A percentile compares a stretch with the other conserved stretches of the same genome.
Evolutionary conservation across 2,113 vertebrate species (phyloP).

Genomic region (Pardalotus punctatus): DNA sequence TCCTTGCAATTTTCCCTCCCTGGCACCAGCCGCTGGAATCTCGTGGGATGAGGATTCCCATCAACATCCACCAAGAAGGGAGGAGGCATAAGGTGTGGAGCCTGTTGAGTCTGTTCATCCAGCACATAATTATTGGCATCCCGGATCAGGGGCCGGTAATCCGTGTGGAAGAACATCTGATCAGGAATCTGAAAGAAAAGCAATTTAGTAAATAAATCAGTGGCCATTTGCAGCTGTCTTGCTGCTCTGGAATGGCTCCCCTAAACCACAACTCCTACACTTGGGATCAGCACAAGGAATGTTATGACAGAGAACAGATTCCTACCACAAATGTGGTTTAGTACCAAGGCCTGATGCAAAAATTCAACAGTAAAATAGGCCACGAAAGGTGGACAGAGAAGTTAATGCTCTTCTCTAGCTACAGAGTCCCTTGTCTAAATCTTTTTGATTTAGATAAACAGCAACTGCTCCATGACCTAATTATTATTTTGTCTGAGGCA

Average conservation of each 20-base stretch:
- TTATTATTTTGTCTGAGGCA: neutral
- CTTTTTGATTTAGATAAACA: neutral
- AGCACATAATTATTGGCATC: conserved; percentile 97
- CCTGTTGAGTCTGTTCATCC: conserved; percentile 98
- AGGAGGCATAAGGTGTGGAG: conserved; percentile 98
- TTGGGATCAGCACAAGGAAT: neutral
- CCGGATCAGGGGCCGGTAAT: conserved; percentile 96
- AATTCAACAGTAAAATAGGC: neutral
- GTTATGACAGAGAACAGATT: neutral
- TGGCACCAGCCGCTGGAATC: conserved; percentile 92
- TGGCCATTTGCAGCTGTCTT: conserved; percentile 10
- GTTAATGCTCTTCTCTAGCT: neutral
- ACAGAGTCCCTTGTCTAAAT: neutral
- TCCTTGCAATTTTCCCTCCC: conserved; percentile 97
- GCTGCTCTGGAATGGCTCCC: conserved; percentile 1
- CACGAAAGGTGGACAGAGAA: neutral
- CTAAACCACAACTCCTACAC: neutral
- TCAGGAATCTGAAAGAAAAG: conserved; percentile 86
- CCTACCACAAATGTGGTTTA: neutral
- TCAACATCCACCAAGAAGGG: conserved; percentile 97
- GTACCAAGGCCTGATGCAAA: neutral
- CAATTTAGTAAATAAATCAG: neutral
- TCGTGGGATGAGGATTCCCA: conserved; percentile 93
- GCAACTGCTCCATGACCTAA: neutral
- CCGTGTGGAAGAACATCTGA: conserved; percentile 99